phyloP scores from a whole-genome alignment of 2,797 vertebrate genomes.

The Platyrinchus mystaceus region DNA sequence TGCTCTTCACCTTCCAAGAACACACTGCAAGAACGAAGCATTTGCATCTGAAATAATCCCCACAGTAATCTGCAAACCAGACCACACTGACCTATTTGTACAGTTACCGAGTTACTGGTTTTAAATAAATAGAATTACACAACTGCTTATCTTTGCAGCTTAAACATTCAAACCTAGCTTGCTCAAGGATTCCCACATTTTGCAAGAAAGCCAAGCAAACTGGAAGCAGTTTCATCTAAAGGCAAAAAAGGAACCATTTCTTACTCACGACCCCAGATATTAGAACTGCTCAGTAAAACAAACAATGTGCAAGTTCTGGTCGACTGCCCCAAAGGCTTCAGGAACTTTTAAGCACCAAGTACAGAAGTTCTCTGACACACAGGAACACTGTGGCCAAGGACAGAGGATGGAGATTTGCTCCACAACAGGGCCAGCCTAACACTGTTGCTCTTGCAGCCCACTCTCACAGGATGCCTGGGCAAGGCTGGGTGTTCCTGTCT shows the following conservation, averaged over 20 bases:
- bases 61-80: not conserved
- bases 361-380: not conserved
- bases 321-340: not conserved
- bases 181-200: not conserved
- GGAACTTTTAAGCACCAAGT: not conserved
- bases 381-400: not conserved
- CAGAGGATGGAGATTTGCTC: not conserved
- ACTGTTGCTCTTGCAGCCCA: not conserved
- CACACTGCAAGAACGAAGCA: not conserved
- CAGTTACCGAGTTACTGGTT: not conserved
- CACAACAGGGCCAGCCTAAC: not conserved
- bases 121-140: not conserved
- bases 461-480: accelerated
- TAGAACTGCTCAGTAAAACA: constrained; percentile 20
- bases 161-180: not conserved
- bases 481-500: not conserved
- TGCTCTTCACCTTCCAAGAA: not conserved
- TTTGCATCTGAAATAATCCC: not conserved
- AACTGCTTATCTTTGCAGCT: not conserved
- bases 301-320: not conserved
- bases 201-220: constrained; percentile 12
- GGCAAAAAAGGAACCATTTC: constrained; percentile 2
- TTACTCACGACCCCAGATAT: constrained; percentile 2
- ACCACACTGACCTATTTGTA: not conserved
- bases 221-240: not conserved